Evolutionary conservation across 2,888 invertebrate species (phyloP), one percentile per base, ranked within the genome.

Genomic region (Mylabris sibirica): DNA sequence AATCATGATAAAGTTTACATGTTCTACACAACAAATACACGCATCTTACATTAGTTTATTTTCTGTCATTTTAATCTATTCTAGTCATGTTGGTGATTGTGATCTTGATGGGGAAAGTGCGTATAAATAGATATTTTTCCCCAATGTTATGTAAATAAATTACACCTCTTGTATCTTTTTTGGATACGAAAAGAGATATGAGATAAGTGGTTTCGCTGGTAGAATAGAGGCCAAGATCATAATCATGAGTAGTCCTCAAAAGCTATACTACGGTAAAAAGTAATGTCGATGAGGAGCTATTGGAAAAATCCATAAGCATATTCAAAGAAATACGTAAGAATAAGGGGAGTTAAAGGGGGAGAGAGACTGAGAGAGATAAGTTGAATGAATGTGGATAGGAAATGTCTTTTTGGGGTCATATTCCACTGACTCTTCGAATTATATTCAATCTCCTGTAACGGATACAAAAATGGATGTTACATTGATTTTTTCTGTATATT

Each of bases 141-240:
- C 57, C 62, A 57, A 59, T 63, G 59, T 59, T 59, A 66, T 66
- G 62, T 53, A 66, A 66, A 66, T 66, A 66, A 63, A 66, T 66
- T 66, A 63, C 63, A 35, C 63, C 61, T 63, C 66, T 66, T 62
- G 20, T 49, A 49, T 49, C 49, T 61, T 53, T 34, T 49, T 34
- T 49, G 41, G 41, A 57, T 49, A 60, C 30, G 59, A 20, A 30
- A 30, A 61, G 62, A 60, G 66, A 66, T 66, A 20, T 60, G 62
- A 66, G 65, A 65, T 60, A 60, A 60, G 60, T 60, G 60, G 35
- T 30, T 30, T 34, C 12, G n/a, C 34, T 60, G n/a, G 35, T 35
- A 60, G 60, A 38, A 34, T 35, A 38, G 26, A 60, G 12, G 60
- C n/a, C 60, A 49, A 11, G 60, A 17, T 60, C 34, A 35, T 60